Conservation (phyloP, 1,140 invertebrate genomes). For the Lineus longissimus region DNA sequence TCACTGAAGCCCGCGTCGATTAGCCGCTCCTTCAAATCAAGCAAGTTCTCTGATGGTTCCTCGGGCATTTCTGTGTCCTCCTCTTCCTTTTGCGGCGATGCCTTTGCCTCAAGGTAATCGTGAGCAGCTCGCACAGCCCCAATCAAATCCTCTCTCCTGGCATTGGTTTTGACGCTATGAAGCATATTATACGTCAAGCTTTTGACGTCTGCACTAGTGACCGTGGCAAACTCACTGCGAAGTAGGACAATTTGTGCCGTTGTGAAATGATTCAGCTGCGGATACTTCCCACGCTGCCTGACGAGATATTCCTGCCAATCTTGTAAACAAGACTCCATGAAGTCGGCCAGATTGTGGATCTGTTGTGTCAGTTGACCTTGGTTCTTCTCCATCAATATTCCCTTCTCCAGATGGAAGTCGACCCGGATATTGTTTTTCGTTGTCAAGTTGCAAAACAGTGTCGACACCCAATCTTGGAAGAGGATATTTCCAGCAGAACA, state of each 20-base stretch:
- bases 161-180: conserved; percentile 26
- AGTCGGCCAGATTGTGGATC: conserved; percentile 31
- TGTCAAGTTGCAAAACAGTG: conserved; percentile 30
- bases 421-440: not conserved
- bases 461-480: conserved; percentile 34
- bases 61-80: conserved; percentile 8
- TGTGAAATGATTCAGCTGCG: conserved; percentile 39
- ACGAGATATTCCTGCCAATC: conserved; percentile 38
- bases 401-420: too few relatives aligned
- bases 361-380: conserved; percentile 4
- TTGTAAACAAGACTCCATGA: conserved; percentile 37
- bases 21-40: not conserved
- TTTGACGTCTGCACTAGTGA: conserved; percentile 13
- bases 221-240: conserved; percentile 32
- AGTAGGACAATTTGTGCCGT: conserved; percentile 43
- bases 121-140: conserved; percentile 25
- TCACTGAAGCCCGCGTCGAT: conserved; percentile 6
- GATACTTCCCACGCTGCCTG: conserved; percentile 29
- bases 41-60: not conserved
- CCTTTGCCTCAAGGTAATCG: conserved; percentile 16
- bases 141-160: conserved; percentile 23
- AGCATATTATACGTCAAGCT: conserved; percentile 31
- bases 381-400: too few relatives aligned
- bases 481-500: conserved; percentile 38
- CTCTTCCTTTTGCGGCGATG: not conserved